Percentiles rank a stretch among this genome's conserved stretches.
phyloP scores from a whole-genome alignment of 2,113 vertebrate genomes.

The Cryptotis parvus region DNA sequence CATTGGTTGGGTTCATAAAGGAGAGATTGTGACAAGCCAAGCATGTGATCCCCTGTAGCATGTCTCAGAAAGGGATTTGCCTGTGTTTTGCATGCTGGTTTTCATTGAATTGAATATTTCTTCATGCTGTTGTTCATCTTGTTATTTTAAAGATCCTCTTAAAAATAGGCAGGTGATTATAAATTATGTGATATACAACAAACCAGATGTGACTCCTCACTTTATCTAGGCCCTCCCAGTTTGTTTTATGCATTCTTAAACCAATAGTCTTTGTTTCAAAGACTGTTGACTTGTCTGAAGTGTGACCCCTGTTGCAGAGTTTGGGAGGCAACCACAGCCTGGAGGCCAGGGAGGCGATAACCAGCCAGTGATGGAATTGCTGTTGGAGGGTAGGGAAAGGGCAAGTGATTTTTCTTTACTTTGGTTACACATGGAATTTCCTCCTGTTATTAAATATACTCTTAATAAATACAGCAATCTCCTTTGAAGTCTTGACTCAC shows the following conservation, averaged over 20 bases:
- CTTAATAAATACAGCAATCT: neutral
- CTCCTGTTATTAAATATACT: constrained; percentile 59
- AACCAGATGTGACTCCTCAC: neutral
- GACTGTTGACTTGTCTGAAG: constrained; percentile 1
- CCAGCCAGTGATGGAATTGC: constrained; percentile 4
- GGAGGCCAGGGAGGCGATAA: constrained; percentile 33
- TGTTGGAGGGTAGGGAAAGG: constrained; percentile 30
- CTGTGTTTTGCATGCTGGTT: neutral
- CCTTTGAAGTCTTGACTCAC: constrained; percentile 64
- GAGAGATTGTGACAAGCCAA: neutral
- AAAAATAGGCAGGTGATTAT: neutral
- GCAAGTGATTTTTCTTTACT: constrained; percentile 13
- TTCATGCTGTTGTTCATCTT: neutral
- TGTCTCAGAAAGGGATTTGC: neutral
- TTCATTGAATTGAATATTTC: constrained; percentile 21
- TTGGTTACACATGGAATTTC: neutral
- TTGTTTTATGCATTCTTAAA: neutral
- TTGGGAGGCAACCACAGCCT: constrained; percentile 6
- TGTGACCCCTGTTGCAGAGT: constrained; percentile 14
- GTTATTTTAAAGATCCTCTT: constrained; percentile 13
- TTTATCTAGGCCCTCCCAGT: neutral
- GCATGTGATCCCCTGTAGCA: neutral
- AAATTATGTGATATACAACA: too few species aligned
- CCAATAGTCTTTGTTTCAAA: neutral
- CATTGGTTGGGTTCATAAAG: neutral